Conservation (phyloP, 2,113 vertebrate species). For the Rhinichthys klamathensis region DNA sequence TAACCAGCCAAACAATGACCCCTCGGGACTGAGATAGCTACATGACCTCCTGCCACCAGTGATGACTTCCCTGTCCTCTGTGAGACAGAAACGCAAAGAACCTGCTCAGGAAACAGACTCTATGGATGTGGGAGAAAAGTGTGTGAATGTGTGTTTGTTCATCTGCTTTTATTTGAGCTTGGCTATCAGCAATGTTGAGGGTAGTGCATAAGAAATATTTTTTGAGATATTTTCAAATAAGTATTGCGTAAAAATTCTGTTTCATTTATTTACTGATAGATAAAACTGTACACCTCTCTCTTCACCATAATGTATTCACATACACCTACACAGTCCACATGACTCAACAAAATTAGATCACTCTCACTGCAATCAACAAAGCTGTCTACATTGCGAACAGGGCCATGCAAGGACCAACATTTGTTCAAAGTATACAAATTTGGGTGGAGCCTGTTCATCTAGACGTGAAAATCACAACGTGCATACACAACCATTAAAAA, state of each 20-base stretch:
- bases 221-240: too few species aligned
- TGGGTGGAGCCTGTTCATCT: not conserved
- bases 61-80: not conserved
- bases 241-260: not conserved
- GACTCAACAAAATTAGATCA: not conserved
- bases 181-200: not conserved
- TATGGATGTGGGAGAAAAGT: not conserved
- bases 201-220: too few species aligned
- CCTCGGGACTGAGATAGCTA: not conserved
- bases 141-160: too few species aligned
- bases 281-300: not conserved
- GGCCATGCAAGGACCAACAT: not conserved
- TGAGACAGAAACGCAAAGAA: not conserved
- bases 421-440: not conserved
- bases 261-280: not conserved
- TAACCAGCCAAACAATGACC: conserved; percentile 5
- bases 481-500: too few species aligned
- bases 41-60: conserved; percentile 14
- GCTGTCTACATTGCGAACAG: not conserved
- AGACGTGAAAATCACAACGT: not conserved
- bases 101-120: not conserved
- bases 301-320: conserved; percentile 16
- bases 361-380: conserved; percentile 3
- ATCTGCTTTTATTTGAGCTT: not conserved
- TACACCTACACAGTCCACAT: conserved; percentile 19